Base-by-base conservation (phyloP, 1,140 invertebrate species). In the Parasteatoda tepidariorum region DNA sequence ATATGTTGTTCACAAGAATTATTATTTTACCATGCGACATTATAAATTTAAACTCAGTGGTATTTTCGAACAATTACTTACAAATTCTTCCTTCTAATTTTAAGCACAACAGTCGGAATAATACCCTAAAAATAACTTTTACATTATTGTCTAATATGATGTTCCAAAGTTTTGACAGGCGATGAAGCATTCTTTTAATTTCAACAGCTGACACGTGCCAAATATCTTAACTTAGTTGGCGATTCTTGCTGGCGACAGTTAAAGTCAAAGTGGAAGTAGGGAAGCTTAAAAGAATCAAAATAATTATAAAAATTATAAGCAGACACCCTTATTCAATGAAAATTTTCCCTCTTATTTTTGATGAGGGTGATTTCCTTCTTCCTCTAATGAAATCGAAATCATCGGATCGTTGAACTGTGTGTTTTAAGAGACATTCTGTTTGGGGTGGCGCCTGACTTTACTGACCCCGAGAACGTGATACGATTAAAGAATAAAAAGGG, bases 311-410 rank as follows among this genome's bases (percentile, higher is more conserved):
- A 26, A 7, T 59, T 59, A 22, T 7, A 22, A 59, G 1, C 15
- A 7, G 5, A 22, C 57, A 22, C 18, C 38, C 30, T 54, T 1
- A n/a, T 48, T 71, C 31, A 41, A 26, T 18, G 26, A 55, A 30
- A n/a, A 22, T 48, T 30, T 48, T 48, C 18, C 38, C 38, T 18
- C 38, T 48, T 48, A n/a, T n/a, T 48, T 48, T 13, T 48, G 38
- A 48, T 1, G 38, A 48, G 38, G 38, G 38, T 18, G 18, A 38
- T 71, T 71, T 71, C 68, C 68, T 71, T 30, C 41, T 71, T 71
- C 68, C 68, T 57, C 33, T 57, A 71, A 71, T 71, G 68, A 57
- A 71, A 71, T 71, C 68, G 48, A 57, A 71, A 71, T 71, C 68
- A 33, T 31, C 68, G 24, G 68, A 31, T 2, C 68, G 26, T 71